Evolutionary conservation across 1,140 invertebrate genomes (phyloP), one percentile per base, ranked within the genome.

Genomic region (Conus betulinus): DNA sequence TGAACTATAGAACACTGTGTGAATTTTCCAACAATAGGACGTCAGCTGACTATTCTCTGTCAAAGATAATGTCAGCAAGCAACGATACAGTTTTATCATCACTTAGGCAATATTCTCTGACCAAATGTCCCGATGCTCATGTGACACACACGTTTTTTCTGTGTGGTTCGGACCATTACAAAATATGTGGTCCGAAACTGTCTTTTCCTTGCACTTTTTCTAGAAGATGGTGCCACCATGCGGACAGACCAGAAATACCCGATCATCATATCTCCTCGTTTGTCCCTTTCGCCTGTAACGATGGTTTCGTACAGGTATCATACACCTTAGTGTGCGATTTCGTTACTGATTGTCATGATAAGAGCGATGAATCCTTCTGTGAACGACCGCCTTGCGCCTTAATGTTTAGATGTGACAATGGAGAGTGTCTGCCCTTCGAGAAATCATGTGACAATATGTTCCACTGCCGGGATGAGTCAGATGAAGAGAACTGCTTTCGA

Each of bases 251-350:
- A 13, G 60, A 63, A 63, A 52, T 3, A 52, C 10, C 39, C 53
- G 10, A 52, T 20, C 17, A 51, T 8, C 17, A 13, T 11, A 20
- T 20, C 60, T 63, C 10, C 17, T 63, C 60, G 1, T 11, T 63
- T 3, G 7, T 23, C 10, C 52, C 53, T 20, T 82, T 82, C 51
- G 39, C 53, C 3, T 82, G 79, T 52, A 39, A 82, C 79, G 39
- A 82, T 10, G 39, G 51, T 51, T 11, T 52, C 25, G 23, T 39
- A 10, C 20, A 0, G 20, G 8, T 82, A 53, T 53, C 79, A n/a
- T 82, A 82, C 79, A 39, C 79, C 5, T 20, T 82, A 53, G 79
- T 82, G 25, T 82, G 79, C 13, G 39, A 82, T 53, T 82, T 82
- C 39, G 51, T 39, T 20, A 20, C 79, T 8, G 79, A 82, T 23